A percentile compares a stretch with the other conserved stretches of the same genome.
These are phyloP conservation scores for Campaea margaritaria DNA, from an alignment of 2,888 invertebrate genomes.

Conservation along the genomic window DNA sequence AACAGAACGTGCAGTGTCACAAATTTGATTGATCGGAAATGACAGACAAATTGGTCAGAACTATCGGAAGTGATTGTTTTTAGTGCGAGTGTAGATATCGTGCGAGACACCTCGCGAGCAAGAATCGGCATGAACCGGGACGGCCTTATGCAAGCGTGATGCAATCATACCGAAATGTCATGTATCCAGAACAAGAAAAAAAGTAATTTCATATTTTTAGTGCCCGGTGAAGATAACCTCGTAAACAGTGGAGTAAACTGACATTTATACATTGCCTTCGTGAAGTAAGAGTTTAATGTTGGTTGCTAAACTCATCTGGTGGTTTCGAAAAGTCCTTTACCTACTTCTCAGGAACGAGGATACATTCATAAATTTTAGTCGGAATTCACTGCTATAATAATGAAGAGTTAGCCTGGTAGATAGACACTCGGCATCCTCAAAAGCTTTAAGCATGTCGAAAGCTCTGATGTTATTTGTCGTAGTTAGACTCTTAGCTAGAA, in stretches of 20 bases:
- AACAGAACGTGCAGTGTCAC: constrained; percentile 50
- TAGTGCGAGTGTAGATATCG: constrained; percentile 46
- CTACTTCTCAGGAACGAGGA: neutral
- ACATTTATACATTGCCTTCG: constrained; percentile 35
- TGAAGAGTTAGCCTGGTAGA: too few species aligned
- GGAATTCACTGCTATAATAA: too few species aligned
- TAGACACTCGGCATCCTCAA: too few species aligned
- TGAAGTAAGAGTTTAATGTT: constrained; percentile 25
- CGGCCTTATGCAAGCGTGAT: constrained; percentile 53
- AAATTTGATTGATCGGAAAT: constrained; percentile 53
- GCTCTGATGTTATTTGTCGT: too few species aligned
- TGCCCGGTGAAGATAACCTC: constrained; percentile 36
- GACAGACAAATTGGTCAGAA: constrained; percentile 48
- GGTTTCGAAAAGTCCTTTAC: constrained; percentile 33
- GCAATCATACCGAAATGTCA: constrained; percentile 53
- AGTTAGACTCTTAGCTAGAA: too few species aligned
- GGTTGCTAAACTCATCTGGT: constrained; percentile 29
- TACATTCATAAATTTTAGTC: neutral
- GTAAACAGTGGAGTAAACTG: constrained; percentile 36
- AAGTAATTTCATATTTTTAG: constrained; percentile 45
- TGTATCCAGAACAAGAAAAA: constrained; percentile 48
- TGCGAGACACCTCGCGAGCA: constrained; percentile 52
- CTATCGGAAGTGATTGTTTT: constrained; percentile 67
- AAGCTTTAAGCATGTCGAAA: too few species aligned
- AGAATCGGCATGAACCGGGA: constrained; percentile 47